Conservation (phyloP, 2,113 vertebrate genomes). For the Ciconia maguari region DNA sequence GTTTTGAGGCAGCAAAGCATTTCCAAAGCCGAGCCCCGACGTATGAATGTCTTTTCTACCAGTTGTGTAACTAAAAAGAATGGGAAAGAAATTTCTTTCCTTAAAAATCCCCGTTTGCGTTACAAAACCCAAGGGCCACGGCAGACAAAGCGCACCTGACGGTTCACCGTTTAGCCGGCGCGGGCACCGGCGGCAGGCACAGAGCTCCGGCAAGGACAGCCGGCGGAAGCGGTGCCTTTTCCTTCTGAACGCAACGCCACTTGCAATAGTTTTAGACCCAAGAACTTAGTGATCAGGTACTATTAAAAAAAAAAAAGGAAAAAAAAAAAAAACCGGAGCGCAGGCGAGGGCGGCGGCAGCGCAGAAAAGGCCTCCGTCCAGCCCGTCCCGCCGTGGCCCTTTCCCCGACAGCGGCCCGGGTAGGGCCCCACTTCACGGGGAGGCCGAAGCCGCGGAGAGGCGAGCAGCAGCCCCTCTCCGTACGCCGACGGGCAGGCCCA, state of each 20-base stretch:
- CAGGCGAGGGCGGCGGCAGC: neutral
- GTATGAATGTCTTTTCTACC: neutral
- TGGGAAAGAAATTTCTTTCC: neutral
- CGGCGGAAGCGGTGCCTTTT: rapidly evolving
- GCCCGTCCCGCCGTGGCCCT: neutral
- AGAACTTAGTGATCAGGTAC: neutral
- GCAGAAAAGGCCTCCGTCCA: neutral
- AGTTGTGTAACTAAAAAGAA: neutral
- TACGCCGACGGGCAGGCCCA: neutral
- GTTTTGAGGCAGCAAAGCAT: too few relatives aligned
- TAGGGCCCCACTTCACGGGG: neutral
- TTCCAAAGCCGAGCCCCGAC: neutral
- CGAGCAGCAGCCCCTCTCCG: neutral
- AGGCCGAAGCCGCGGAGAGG: neutral
- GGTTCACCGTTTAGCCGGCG: neutral
- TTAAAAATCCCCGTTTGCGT: neutral
- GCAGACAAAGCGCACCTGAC: neutral
- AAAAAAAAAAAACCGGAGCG: too few relatives aligned
- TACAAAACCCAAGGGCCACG: too few relatives aligned
- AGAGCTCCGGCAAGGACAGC: neutral
- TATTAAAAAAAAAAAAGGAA: too few relatives aligned
- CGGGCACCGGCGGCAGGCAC: neutral
- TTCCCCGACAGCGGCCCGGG: too few relatives aligned
- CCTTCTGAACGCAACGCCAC: neutral
- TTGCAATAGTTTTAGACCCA: neutral